These are phyloP conservation scores for Oryzaephilus surinamensis DNA, from an alignment of 1,140 invertebrate species.

Conservation along the genomic window DNA sequence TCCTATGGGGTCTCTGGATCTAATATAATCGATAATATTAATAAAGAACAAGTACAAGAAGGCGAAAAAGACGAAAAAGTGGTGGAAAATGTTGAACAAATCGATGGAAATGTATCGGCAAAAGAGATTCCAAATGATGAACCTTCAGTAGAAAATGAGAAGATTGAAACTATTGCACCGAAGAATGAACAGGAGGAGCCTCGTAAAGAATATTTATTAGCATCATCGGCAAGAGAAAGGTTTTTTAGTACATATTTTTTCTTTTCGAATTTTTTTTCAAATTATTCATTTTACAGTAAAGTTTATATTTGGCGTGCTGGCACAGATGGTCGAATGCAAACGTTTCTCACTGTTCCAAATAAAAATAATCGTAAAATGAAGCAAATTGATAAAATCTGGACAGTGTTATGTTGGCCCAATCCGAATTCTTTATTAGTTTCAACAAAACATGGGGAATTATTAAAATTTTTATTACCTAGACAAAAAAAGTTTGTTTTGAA, in stretches of 20 bases:
- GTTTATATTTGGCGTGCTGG: slow-evolving; percentile 47
- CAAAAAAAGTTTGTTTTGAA: too few relatives aligned
- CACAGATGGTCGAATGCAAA: slow-evolving; percentile 42
- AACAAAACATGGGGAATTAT: too few relatives aligned
- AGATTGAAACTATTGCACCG: background rate
- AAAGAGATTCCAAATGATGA: background rate
- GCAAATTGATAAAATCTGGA: too few relatives aligned
- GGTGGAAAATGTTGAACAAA: background rate
- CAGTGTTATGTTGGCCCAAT: too few relatives aligned
- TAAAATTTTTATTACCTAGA: too few relatives aligned
- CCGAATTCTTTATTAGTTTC: too few relatives aligned
- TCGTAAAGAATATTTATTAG: slow-evolving; percentile 40
- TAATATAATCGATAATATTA: background rate
- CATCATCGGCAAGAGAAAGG: slow-evolving; percentile 41
- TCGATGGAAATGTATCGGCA: background rate
- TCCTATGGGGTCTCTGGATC: background rate
- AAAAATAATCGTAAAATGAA: too few relatives aligned
- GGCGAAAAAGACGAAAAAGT: background rate
- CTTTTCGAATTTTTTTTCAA: slow-evolving; percentile 4
- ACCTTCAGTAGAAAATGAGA: background rate
- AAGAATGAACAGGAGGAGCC: slow-evolving; percentile 13
- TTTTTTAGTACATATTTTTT: slow-evolving; percentile 23
- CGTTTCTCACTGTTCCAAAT: slow-evolving; percentile 27
- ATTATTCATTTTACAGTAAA: slow-evolving; percentile 23
- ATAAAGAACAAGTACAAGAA: background rate